phyloP scores from a whole-genome alignment of 2,888 invertebrate species.

The Theretra japonica region DNA sequence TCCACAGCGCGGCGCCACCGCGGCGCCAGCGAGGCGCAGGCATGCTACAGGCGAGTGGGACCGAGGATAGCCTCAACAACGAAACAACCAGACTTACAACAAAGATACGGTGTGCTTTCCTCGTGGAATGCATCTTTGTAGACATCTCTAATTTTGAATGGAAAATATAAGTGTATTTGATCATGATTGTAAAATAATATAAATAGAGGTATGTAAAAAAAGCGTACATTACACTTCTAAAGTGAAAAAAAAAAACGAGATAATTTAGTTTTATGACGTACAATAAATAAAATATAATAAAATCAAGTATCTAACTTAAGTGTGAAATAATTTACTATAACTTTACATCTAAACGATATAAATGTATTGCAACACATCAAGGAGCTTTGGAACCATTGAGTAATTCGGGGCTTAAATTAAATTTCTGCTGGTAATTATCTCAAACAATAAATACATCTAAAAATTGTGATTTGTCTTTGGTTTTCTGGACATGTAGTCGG shows the following conservation, averaged over 20 bases:
- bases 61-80: constrained; percentile 82
- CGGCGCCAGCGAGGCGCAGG: constrained; percentile 53
- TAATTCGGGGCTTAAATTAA: constrained; percentile 68
- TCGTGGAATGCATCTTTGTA: constrained; percentile 76
- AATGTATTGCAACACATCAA: constrained; percentile 82
- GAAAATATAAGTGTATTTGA: constrained; percentile 77
- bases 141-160: constrained; percentile 69
- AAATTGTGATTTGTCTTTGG: constrained; percentile 82
- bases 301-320: constrained; percentile 79
- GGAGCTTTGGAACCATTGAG: constrained; percentile 82
- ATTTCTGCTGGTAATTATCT: constrained; percentile 74
- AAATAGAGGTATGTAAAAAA: constrained; percentile 81
- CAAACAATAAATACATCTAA: constrained; percentile 69
- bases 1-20: constrained; percentile 18
- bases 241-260: constrained; percentile 75
- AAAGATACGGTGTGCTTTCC: constrained; percentile 75
- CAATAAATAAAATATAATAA: constrained; percentile 81
- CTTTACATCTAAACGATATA: constrained; percentile 81
- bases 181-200: constrained; percentile 81
- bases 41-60: constrained; percentile 77
- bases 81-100: constrained; percentile 75
- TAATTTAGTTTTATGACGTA: constrained; percentile 77
- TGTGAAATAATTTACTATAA: constrained; percentile 84
- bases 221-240: constrained; percentile 82
- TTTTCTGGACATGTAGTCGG: constrained; percentile 67